A percentile compares a stretch with the other conserved stretches of the same genome.
These are phyloP conservation scores for Zygothrica quintamaculata DNA, from an alignment of 2,888 invertebrate species.

Conservation along the genomic window DNA sequence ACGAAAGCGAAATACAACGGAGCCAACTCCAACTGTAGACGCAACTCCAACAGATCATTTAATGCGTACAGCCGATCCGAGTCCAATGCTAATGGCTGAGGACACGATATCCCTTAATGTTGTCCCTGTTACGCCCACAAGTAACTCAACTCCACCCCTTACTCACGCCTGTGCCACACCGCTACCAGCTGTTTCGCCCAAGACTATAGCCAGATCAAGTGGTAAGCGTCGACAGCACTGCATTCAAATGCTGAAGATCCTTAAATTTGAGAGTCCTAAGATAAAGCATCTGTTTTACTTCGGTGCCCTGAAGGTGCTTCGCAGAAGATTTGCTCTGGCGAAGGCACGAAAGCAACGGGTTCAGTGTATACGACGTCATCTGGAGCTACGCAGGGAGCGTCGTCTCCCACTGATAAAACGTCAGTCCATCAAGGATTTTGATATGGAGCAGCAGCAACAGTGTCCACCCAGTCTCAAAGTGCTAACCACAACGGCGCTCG, in stretches of 20 bases:
- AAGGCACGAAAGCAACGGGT: conserved; percentile 31
- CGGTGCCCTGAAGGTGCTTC: conserved; percentile 57
- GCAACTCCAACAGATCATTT: neutral
- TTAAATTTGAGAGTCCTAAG: conserved; percentile 70
- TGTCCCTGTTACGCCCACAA: neutral
- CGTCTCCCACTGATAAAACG: conserved; percentile 74
- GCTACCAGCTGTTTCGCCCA: conserved; percentile 25
- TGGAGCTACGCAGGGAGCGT: conserved; percentile 58
- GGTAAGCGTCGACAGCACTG: conserved; percentile 59
- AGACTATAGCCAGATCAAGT: conserved; percentile 43
- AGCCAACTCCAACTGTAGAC: conserved; percentile 11
- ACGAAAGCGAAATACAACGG: conserved; percentile 71
- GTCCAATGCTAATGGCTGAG: too few species aligned
- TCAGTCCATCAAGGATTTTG: conserved; percentile 61
- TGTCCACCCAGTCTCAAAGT: conserved; percentile 71
- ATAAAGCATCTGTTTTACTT: conserved; percentile 70
- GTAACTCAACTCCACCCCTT: neutral
- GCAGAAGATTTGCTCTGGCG: conserved; percentile 31
- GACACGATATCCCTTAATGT: too few species aligned
- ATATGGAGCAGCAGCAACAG: conserved; percentile 1
- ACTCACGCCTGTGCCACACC: neutral
- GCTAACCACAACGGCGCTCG: conserved; percentile 56
- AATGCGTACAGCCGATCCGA: too few species aligned
- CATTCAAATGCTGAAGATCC: conserved; percentile 63
- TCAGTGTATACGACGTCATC: conserved; percentile 49